phyloP scores from a whole-genome alignment of 1,140 invertebrate genomes.

The Leguminivora glycinivorella region DNA sequence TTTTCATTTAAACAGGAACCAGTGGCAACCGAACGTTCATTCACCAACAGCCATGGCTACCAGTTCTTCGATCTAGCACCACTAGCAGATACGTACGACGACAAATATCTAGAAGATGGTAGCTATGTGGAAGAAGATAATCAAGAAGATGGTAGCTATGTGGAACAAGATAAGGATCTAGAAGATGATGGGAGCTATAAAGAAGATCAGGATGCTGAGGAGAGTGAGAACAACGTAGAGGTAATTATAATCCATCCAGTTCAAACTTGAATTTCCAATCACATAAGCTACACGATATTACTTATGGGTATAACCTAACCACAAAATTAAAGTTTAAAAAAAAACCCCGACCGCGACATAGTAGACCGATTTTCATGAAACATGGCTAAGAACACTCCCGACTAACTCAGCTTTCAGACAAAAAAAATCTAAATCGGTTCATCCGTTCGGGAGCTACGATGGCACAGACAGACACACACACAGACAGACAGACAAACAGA shows the following conservation, averaged over 20 bases:
- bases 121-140: neutral
- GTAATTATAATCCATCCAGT: neutral
- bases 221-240: neutral
- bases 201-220: neutral
- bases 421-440: no score
- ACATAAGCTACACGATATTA: no score
- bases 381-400: no score
- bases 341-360: no score
- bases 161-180: neutral
- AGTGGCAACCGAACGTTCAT: constrained; percentile 8
- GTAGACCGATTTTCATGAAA: no score
- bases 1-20: neutral
- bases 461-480: no score
- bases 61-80: constrained; percentile 25
- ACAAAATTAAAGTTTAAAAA: no score
- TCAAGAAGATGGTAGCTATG: neutral
- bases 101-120: neutral
- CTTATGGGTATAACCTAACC: no score
- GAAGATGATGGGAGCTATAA: neutral
- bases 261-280: no score
- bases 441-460: no score
- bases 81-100: neutral
- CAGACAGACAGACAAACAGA: no score
- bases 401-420: no score
- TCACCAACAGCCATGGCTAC: constrained; percentile 38